Evolutionary conservation across 2,113 vertebrate genomes (phyloP).

Genomic region (Chamaetylas fuelleborni): DNA sequence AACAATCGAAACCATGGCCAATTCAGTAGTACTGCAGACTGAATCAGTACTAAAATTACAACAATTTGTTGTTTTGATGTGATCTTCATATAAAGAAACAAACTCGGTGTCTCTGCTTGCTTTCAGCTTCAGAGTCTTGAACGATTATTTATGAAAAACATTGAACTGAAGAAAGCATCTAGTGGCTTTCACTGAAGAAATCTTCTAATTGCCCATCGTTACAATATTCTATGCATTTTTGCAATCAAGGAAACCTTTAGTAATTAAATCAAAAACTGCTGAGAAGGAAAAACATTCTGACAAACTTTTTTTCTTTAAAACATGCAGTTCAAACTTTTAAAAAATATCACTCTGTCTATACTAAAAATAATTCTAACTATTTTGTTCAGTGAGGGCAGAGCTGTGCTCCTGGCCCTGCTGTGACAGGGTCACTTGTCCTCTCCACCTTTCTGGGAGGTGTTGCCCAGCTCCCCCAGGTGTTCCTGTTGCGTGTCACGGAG

Average conservation of each 20-base stretch:
- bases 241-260: not conserved
- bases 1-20: not conserved
- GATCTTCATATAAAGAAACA: not conserved
- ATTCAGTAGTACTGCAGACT: not conserved
- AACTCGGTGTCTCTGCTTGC: not conserved
- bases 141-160: not conserved
- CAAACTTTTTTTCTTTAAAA: not conserved
- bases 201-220: not conserved
- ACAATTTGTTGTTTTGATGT: not conserved
- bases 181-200: not conserved
- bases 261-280: not conserved
- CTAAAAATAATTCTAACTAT: not conserved
- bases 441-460: fast-evolving
- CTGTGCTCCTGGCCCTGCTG: not conserved
- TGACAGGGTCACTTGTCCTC: not conserved
- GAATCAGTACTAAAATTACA: not conserved
- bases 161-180: not conserved
- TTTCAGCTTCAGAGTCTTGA: not conserved
- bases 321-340: not conserved
- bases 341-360: not conserved
- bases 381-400: not conserved
- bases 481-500: fast-evolving
- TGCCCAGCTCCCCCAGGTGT: not conserved
- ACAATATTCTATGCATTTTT: not conserved
- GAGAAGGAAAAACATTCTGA: not conserved